These are phyloP conservation scores for Hoplostethus atlanticus DNA, from an alignment of 2,797 vertebrate genomes.

Conservation along the genomic window DNA sequence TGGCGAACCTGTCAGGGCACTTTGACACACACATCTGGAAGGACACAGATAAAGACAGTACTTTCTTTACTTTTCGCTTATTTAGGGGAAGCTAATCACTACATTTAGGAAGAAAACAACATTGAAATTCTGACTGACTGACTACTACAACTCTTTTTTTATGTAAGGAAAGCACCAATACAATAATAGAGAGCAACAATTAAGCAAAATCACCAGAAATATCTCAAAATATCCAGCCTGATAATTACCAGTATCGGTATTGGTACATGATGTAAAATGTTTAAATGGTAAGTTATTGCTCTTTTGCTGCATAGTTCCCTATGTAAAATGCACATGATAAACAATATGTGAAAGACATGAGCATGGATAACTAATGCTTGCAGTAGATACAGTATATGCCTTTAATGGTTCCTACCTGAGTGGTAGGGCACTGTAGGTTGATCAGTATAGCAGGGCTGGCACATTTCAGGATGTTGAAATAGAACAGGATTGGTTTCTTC, in stretches of 20 bases:
- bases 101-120: too few species aligned
- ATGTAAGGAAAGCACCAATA: too few species aligned
- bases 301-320: background rate
- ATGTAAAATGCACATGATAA: background rate
- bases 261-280: too few species aligned
- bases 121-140: too few species aligned
- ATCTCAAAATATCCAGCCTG: too few species aligned
- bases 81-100: background rate
- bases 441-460: conserved; percentile 88
- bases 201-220: too few species aligned
- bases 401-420: conserved; percentile 74
- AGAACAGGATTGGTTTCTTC: conserved; percentile 92
- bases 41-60: background rate
- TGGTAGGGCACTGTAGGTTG: conserved; percentile 93
- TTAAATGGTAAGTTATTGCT: too few species aligned
- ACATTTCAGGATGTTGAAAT: conserved; percentile 94
- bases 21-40: conserved; percentile 91
- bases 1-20: conserved; percentile 91
- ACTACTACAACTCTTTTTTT: too few species aligned
- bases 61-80: background rate
- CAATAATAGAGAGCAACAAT: too few species aligned
- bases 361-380: background rate
- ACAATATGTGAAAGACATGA: background rate
- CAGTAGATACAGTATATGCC: too few species aligned
- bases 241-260: too few species aligned